These are phyloP conservation scores for Zeugodacus cucurbitae DNA, from an alignment of 1,140 invertebrate species.

Conservation along the genomic window DNA sequence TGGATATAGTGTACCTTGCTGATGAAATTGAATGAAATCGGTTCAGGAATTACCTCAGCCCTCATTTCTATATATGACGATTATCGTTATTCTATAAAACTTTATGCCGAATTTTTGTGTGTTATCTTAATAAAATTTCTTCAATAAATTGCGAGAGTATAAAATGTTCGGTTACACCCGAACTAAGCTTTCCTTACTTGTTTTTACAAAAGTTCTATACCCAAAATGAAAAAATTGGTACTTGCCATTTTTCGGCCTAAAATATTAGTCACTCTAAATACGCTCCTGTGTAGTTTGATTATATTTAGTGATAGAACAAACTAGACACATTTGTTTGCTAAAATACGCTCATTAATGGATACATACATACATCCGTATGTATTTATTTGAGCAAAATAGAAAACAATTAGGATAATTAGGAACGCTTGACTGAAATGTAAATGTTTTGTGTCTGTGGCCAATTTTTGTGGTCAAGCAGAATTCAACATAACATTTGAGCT, in stretches of 20 bases:
- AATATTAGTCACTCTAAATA: not conserved
- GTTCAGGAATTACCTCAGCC: too few species aligned
- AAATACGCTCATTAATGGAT: not conserved
- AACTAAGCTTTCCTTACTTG: too few species aligned
- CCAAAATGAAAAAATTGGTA: too few species aligned
- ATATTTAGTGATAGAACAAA: not conserved
- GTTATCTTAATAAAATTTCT: too few species aligned
- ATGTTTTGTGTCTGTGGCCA: slow-evolving; percentile 28
- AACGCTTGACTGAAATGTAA: not conserved
- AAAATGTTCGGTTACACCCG: too few species aligned
- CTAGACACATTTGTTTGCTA: not conserved
- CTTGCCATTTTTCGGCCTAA: not conserved
- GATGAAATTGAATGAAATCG: too few species aligned
- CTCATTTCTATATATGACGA: too few species aligned
- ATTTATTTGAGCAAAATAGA: not conserved
- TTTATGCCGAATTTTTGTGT: too few species aligned
- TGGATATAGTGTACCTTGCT: too few species aligned
- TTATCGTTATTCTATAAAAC: too few species aligned
- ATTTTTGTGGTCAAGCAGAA: not conserved
- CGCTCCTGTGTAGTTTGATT: not conserved
- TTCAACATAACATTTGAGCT: not conserved
- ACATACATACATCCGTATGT: not conserved
- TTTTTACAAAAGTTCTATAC: too few species aligned
- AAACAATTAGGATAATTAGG: slow-evolving; percentile 33
- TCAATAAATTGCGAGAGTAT: too few species aligned